These are phyloP conservation scores for Hypotaenidia philippensis DNA, from an alignment of 2,797 vertebrate species.

Conservation along the genomic window DNA sequence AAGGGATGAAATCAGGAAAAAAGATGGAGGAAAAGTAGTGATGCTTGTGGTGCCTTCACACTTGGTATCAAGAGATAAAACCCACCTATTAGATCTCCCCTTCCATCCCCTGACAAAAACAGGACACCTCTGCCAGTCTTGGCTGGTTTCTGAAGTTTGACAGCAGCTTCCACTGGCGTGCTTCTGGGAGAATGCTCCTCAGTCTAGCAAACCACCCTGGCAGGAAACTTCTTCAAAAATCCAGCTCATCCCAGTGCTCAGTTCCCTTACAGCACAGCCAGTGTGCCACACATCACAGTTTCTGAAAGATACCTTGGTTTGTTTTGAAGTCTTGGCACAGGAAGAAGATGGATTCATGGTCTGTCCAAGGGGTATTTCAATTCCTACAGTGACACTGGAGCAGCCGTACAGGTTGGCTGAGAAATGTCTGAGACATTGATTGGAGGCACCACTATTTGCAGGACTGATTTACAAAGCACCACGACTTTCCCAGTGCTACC, in stretches of 20 bases:
- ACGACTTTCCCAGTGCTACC: background rate
- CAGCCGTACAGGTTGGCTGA: background rate
- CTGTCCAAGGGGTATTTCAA: background rate
- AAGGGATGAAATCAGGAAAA: background rate
- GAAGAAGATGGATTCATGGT: background rate
- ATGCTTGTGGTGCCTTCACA: background rate
- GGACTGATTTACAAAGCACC: background rate
- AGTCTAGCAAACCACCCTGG: background rate
- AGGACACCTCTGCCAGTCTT: background rate
- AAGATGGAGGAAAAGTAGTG: fast-evolving
- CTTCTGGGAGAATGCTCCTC: background rate
- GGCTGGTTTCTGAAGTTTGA: background rate
- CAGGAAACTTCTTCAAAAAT: background rate
- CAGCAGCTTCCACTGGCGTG: background rate
- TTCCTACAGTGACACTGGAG: background rate
- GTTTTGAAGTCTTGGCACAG: background rate
- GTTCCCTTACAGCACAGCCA: background rate
- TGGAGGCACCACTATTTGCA: background rate
- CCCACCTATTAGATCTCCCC: background rate
- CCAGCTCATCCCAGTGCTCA: background rate
- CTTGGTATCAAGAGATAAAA: background rate
- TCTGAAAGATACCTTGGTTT: background rate
- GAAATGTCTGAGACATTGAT: too few relatives aligned
- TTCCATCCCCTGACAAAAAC: background rate
- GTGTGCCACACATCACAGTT: background rate